Conservation (phyloP, 2,113 vertebrate species). For the Brevimyrus niger region DNA sequence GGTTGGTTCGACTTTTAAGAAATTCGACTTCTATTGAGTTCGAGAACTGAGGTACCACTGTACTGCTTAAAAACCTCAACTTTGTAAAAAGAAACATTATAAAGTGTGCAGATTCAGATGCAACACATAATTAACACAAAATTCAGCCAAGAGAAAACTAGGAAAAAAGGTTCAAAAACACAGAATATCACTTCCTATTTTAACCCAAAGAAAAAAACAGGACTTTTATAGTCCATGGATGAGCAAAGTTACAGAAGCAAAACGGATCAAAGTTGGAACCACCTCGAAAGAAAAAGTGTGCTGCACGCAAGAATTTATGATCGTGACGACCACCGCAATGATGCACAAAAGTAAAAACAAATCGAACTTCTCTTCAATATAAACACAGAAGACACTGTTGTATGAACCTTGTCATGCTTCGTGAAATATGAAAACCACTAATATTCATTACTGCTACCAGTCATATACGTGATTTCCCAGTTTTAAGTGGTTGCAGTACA, state of each 20-base stretch:
- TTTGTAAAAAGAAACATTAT: background rate
- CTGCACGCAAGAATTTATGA: background rate
- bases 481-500: background rate
- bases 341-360: background rate
- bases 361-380: background rate
- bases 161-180: background rate
- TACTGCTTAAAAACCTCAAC: background rate
- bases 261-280: background rate
- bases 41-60: no score
- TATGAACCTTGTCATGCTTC: background rate
- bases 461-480: background rate
- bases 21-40: no score
- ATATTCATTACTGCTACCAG: background rate
- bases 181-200: background rate
- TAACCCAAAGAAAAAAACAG: background rate
- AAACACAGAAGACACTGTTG: background rate
- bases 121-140: background rate
- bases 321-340: background rate
- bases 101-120: background rate
- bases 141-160: background rate
- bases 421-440: background rate
- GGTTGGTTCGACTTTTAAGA: no score
- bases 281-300: background rate
- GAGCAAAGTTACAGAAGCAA: background rate
- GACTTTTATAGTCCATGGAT: background rate